Base-by-base conservation (phyloP, 2,113 vertebrate species). In the Colius striatus region DNA sequence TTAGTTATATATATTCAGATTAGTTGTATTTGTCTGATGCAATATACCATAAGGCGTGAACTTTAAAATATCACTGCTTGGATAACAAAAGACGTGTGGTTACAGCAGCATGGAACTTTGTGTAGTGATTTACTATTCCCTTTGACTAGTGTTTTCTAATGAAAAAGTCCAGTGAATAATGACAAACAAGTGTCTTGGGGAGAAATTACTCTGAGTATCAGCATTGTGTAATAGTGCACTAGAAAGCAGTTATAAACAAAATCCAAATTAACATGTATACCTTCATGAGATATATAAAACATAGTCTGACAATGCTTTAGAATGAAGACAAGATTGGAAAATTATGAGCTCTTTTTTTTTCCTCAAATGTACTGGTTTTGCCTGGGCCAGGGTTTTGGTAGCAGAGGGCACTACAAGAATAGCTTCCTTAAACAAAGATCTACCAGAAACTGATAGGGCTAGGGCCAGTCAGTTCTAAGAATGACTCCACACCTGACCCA, bases 201-300 rank as follows among this genome's bases (percentile, higher is more conserved):
- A 84, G 41, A 80, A 89, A 66, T 68, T n/a, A n/a, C 36, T 83
- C 47, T 73, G 27, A 54, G 51, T 62, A 57, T 17, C 43, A 70
- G 1, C 5, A 36, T 77, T 92, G 73, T 0, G 1, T 51, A 81
- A 81, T 58, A 68, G 50, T 25, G n/a, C 38, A 55, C 25, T 75
- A 53, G 38, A 85, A 93, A 85, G 9, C 11, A 38, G 91, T 94
- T 85, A 58, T 36, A 77, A 83, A 90, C 76, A 83, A 86, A 95
- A 86, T 66, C 36, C n/a, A 86, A 89, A 95, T 63, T n/a, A 84
- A 62, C 51, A n/a, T 12, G 77, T 54, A 32, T 19, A 77, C 72
- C 84, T 92, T 94, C 47, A 92, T 91, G 36, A 83, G 30, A 47
- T 84, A 81, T 27, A 13, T 83, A 62, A 89, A 95, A 66, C 25